phyloP scores from a whole-genome alignment of 2,888 invertebrate species.

The Gibbula magus region DNA sequence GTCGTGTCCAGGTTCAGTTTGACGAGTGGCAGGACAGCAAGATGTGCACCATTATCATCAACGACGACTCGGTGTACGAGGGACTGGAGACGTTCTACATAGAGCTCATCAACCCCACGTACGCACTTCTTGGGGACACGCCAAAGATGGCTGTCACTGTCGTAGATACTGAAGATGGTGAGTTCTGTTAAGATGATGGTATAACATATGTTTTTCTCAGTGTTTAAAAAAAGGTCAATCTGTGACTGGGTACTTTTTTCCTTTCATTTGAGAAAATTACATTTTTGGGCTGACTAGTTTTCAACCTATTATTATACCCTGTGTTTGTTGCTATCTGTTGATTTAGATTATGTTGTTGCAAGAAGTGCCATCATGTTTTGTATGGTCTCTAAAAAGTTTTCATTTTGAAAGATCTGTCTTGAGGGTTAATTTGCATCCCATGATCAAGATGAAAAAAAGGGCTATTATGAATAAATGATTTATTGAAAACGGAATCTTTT shows the following conservation, averaged over 20 bases:
- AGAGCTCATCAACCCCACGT: conserved; percentile 62
- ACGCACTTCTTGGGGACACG: conserved; percentile 60
- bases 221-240: no score
- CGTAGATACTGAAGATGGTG: conserved; percentile 71
- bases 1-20: conserved; percentile 68
- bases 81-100: conserved; percentile 70
- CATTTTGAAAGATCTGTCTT: no score
- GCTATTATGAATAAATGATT: no score
- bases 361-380: neutral
- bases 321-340: neutral
- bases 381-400: no score
- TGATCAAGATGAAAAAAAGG: no score
- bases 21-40: conserved; percentile 69
- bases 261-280: neutral
- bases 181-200: conserved; percentile 13
- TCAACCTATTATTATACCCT: no score
- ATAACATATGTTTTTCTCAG: neutral
- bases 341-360: no score
- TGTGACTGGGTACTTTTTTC: neutral
- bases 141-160: conserved; percentile 60
- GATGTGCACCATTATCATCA: conserved; percentile 68
- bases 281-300: neutral
- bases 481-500: conserved; percentile 23
- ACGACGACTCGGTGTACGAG: conserved; percentile 71
- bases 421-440: no score